Evolutionary conservation across 2,113 vertebrate genomes (phyloP), one percentile per base, ranked within the genome.

Genomic region (Eulemur macaco): DNA sequence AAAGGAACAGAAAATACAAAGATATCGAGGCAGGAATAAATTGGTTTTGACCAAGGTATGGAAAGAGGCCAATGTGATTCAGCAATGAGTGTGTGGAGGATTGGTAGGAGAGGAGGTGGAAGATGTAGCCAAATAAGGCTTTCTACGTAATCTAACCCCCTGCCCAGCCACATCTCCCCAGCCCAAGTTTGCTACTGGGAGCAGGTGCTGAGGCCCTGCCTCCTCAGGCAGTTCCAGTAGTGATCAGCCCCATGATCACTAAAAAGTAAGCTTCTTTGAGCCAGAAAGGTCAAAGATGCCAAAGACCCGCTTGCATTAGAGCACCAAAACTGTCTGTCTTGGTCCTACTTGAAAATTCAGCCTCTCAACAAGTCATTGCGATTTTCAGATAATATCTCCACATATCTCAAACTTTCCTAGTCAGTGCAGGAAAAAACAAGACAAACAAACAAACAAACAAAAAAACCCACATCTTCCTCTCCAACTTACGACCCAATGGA

Each of bases 61-160:
- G 64, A n/a, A 34, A 20, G 25, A 29, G 17, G 20, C 47, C 27
- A 17, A 18, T 60, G 25, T 29, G 34, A 37, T 4, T 52, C 47
- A 15, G 47, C 31, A 37, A 3, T 52, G 64, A 20, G 6, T 4
- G 2, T 8, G 8, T 25, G 31, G 37, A 42, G 8, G 5, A 1
- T 5, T 31, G 1, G 1, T 31, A 20, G 52, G 18, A 3, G 23
- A n/a, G 8, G 13, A 14, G 4, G 29, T 11, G 23, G 0, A 4
- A 64, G 25, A 9, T 8, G 23, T 3, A 34, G 31, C 6, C 47
- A 50, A 20, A 42, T 17, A 29, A 11, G 15, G 34, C 8, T 60
- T 93, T 74, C 39, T 15, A 4, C 0, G 1, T 37, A 23, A 18
- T 13, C 14, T 23, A 21, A 25, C 37, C 11, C 11, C 42, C 8